These are phyloP conservation scores for Anthopleura xanthogrammica DNA, from an alignment of 92 coral and sea anemone genomes.

Conservation along the genomic window DNA sequence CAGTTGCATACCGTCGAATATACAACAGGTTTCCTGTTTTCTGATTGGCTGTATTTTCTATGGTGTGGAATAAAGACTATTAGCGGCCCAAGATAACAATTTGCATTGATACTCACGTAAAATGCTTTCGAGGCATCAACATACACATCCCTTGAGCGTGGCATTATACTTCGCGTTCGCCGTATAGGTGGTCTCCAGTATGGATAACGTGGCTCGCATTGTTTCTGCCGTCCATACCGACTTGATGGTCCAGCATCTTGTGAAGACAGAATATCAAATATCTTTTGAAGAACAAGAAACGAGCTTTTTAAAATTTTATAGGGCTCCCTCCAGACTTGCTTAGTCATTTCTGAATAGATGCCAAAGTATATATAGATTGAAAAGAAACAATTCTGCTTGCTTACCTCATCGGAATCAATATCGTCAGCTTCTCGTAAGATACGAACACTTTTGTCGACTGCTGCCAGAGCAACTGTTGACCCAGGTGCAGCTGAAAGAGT, in stretches of 20 bases:
- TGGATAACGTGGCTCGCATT: slow-evolving; percentile 8
- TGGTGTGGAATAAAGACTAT: neutral
- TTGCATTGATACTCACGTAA: slow-evolving; percentile 42
- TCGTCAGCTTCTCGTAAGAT: slow-evolving; percentile 78
- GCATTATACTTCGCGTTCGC: slow-evolving; percentile 25
- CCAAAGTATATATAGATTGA: too few relatives aligned
- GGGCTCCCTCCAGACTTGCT: too few relatives aligned
- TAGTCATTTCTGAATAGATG: too few relatives aligned
- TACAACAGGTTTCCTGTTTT: too few relatives aligned
- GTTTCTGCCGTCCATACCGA: neutral
- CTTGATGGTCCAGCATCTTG: slow-evolving; percentile 53
- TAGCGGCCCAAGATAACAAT: neutral
- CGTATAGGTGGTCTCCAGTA: slow-evolving; percentile 1
- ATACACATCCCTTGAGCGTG: neutral
- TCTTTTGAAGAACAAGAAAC: slow-evolving; percentile 11
- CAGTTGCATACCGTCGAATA: too few relatives aligned
- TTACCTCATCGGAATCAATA: slow-evolving; percentile 66
- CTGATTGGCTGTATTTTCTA: too few relatives aligned
- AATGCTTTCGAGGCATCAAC: slow-evolving; percentile 79
- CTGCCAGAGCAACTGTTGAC: slow-evolving; percentile 87
- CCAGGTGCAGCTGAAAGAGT: slow-evolving; percentile 80
- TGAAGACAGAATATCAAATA: slow-evolving; percentile 35
- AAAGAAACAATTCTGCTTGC: neutral
- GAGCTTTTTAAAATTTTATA: too few relatives aligned
- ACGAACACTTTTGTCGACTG: slow-evolving; percentile 92